A percentile compares a stretch with the other conserved stretches of the same genome.
Evolutionary conservation across 1,140 invertebrate species (phyloP).

Genomic region (Andricus grossulariae): DNA sequence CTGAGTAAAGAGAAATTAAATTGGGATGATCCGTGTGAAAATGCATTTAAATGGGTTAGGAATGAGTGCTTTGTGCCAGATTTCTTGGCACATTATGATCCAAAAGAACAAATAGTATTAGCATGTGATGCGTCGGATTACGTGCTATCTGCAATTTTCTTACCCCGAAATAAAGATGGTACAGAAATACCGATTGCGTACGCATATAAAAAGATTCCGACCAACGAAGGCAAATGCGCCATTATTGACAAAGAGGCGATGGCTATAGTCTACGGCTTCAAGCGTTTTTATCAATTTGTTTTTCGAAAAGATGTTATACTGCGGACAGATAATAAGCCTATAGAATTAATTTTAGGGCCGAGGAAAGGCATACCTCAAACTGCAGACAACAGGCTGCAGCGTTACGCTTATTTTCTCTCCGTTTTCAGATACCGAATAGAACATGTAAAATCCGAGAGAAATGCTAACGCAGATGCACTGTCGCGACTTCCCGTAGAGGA

Average conservation of each 20-base stretch:
- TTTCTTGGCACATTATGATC: too few relatives aligned
- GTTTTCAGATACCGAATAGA: constrained; percentile 64
- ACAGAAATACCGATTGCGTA: constrained; percentile 14
- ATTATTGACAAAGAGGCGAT: constrained; percentile 76
- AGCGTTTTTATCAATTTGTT: constrained; percentile 77
- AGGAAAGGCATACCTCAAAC: constrained; percentile 58
- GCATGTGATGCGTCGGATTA: background rate
- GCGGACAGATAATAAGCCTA: constrained; percentile 65
- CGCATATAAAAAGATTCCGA: constrained; percentile 17
- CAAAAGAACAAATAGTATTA: too few relatives aligned
- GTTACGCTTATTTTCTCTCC: constrained; percentile 64
- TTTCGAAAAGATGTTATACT: constrained; percentile 74
- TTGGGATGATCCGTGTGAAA: too few relatives aligned
- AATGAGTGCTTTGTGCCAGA: too few relatives aligned
- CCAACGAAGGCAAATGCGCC: background rate
- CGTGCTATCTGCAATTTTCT: constrained; percentile 22
- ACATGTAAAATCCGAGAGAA: constrained; percentile 54
- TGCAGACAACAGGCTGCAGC: constrained; percentile 59
- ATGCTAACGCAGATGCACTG: constrained; percentile 60
- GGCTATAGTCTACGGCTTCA: constrained; percentile 75
- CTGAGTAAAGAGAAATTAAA: too few relatives aligned
- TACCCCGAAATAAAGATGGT: background rate
- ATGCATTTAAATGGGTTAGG: too few relatives aligned
- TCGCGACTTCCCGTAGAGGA: constrained; percentile 58
- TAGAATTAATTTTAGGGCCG: constrained; percentile 70